A percentile compares a stretch with the other conserved stretches of the same genome.
phyloP scores from a whole-genome alignment of 2,113 vertebrate genomes.

The Gallinago jamesoni region DNA sequence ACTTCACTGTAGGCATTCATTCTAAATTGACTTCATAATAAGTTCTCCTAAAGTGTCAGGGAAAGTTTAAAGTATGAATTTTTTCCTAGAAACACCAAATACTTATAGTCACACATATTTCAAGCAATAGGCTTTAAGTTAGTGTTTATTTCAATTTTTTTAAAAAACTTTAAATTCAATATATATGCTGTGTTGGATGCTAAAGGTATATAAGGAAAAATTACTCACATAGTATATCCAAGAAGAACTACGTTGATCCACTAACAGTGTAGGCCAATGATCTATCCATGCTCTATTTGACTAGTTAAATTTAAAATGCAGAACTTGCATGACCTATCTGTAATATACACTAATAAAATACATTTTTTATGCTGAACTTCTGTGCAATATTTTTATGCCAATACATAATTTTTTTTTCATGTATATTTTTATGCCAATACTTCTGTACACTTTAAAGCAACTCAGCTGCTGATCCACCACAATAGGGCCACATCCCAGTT shows the following conservation, averaged over 20 bases:
- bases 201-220: slow-evolving; percentile 14
- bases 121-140: neutral
- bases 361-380: neutral
- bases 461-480: neutral
- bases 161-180: neutral
- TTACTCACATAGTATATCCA: neutral
- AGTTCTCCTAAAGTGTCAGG: neutral
- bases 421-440: neutral
- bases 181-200: neutral
- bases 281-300: neutral
- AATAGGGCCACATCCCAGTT: neutral
- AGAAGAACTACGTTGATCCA: neutral
- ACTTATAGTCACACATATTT: neutral
- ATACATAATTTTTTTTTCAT: neutral
- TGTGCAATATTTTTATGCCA: neutral
- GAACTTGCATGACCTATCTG: neutral
- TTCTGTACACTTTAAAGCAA: neutral
- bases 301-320: neutral
- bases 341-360: neutral
- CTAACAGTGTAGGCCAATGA: neutral
- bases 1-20: neutral
- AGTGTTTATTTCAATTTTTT: neutral
- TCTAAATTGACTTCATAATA: neutral
- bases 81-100: neutral
- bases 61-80: neutral